Evolutionary conservation across 2,797 vertebrate genomes (phyloP), one percentile per base, ranked within the genome.

Genomic region (Graptemys geographica): DNA sequence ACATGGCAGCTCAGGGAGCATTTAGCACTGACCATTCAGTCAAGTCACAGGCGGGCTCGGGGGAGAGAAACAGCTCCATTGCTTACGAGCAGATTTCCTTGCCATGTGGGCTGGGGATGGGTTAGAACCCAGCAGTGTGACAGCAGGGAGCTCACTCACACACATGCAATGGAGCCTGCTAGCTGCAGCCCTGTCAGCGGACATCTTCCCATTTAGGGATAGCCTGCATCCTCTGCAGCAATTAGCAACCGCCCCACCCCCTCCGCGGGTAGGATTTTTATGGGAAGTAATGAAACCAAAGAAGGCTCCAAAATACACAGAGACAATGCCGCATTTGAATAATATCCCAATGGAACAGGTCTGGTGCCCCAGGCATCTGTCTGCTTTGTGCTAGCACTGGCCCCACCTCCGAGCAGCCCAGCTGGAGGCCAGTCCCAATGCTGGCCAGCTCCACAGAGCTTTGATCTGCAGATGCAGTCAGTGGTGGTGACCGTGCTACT

Each of bases 391-490:
- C 89, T 97, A 97, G 95, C 95, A 96, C 87, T 1, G 95, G 56
- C 3, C 10, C 87, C 62, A 47, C 44, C 47, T 23, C 27, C 13
- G 78, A 83, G 25, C 95, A 92, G 96, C 85, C 96, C 97, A 97
- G 96, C 96, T 98, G 97, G 93, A 76, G 96, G 96, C 97, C 96
- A 97, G 96, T 95, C 92, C 80, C 90, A 55, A 86, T 92, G 89
- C 91, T 92, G 96, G 96, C 94, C 94, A 76, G 49, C 89, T 87
- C 93, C 82, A 9, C 0, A 4, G 55, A 0, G 90, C 96, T 97
- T 98, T 97, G 97, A 98, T 98, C 93, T 97, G 89, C 85, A 81
- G 88, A 94, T 97, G 97, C 96, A 84, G 96, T 83, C 72, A 93
- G 92, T 13, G 0, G 53, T 80, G 95, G 76, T 97, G 97, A 97